phyloP scores from a whole-genome alignment of 1,140 invertebrate species.

The Drosophila seguyi region DNA sequence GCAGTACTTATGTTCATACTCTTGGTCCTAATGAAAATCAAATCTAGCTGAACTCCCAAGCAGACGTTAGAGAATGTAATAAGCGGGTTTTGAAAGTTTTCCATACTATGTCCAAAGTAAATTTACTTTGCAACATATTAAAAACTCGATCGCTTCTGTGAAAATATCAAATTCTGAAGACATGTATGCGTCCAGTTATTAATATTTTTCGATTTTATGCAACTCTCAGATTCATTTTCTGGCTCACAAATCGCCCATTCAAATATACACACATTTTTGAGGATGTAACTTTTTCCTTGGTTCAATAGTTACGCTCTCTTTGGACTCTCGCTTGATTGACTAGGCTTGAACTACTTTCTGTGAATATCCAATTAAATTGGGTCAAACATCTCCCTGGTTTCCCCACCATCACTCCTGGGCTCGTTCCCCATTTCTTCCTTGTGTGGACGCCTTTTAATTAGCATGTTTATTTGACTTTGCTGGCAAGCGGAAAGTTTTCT shows the following conservation, averaged over 20 bases:
- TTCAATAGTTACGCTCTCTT: background rate
- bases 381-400: constrained; percentile 59
- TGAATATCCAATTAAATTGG: constrained; percentile 61
- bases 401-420: background rate
- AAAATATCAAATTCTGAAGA: background rate
- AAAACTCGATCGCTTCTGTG: background rate
- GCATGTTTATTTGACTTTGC: constrained; percentile 82
- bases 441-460: constrained; percentile 72
- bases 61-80: background rate
- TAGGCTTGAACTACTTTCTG: constrained; percentile 27
- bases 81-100: background rate
- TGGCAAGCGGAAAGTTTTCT: constrained; percentile 55
- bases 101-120: background rate
- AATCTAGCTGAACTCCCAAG: background rate
- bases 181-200: background rate
- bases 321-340: background rate
- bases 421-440: constrained; percentile 19
- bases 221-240: background rate
- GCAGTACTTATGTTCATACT: background rate
- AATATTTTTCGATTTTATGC: background rate
- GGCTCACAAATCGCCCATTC: too few species aligned
- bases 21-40: background rate
- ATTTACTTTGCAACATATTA: background rate
- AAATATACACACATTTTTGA: background rate
- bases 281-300: background rate